Evolutionary conservation across 2,797 vertebrate genomes (phyloP).

Genomic region (Australoheros facetus): DNA sequence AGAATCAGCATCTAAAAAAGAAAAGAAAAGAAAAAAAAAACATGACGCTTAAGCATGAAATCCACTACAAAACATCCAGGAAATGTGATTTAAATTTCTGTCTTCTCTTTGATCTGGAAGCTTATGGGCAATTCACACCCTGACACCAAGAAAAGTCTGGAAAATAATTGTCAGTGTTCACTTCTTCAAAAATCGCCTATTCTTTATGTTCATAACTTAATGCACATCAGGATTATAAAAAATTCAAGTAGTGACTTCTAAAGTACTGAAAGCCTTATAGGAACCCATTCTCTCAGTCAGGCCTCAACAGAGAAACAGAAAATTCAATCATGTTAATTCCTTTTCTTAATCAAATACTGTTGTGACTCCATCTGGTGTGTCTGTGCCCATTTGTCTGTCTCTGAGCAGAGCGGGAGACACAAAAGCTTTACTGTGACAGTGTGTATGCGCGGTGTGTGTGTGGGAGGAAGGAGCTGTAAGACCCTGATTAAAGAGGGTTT

Average conservation of each 20-base stretch:
- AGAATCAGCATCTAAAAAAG: not conserved
- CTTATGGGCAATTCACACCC: not conserved
- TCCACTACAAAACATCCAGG: not conserved
- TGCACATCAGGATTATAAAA: not conserved
- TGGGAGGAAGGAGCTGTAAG: slow-evolving; percentile 9
- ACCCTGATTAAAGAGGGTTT: slow-evolving; percentile 74
- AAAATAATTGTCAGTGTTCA: not conserved
- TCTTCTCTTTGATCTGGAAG: not conserved
- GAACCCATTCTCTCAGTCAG: slow-evolving; percentile 32
- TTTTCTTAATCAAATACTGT: slow-evolving; percentile 66
- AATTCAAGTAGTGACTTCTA: slow-evolving; percentile 4
- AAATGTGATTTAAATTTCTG: slow-evolving; percentile 20
- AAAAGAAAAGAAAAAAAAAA: too few species aligned
- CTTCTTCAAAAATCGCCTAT: not conserved
- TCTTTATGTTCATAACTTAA: not conserved
- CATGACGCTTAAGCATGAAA: not conserved
- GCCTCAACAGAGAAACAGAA: slow-evolving; percentile 45
- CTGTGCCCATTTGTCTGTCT: slow-evolving; percentile 35
- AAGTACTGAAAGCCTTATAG: slow-evolving; percentile 24
- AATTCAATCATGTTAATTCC: slow-evolving; percentile 62
- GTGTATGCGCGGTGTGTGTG: not conserved
- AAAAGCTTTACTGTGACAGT: slow-evolving; percentile 28
- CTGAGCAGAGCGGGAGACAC: slow-evolving; percentile 30
- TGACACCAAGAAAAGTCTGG: slow-evolving; percentile 7
- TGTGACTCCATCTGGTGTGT: slow-evolving; percentile 61